Base-by-base conservation (phyloP, 92 coral and sea anemone species). In the Meandrina meandrites region DNA sequence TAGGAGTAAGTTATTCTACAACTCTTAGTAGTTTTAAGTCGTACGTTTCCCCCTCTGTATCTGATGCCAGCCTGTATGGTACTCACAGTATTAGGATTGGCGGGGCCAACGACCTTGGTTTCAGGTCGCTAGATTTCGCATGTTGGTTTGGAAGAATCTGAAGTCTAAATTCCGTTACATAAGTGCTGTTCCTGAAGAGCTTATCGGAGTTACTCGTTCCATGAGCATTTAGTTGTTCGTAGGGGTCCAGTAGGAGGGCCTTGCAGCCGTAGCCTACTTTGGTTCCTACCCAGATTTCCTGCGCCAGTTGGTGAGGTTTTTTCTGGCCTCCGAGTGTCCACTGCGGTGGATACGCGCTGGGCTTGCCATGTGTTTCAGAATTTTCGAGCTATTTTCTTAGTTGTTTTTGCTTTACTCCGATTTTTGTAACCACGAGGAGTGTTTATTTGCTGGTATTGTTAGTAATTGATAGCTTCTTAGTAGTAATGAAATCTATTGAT, bases 71-170 rank as follows among this genome's bases (percentile, higher is more conserved):
- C 51, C 36, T 79, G 80, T 87, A 70, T 67, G 80, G 85, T 42
- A 87, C 85, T 42, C 90, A 79, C 53, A 86, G 90, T 70, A 79
- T 80, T 76, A 79, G 83, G 67, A 79, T 78, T 37, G 86, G 81
- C 72, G 66, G 81, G 21, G 69, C 64, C 14, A 87, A 87, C 37
- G 81, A 73, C 56, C 53, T 86, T 18, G 90, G 69, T 18, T 87
- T 87, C 69, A 74, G 75, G 50, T 79, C 71, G 22, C 85, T 78
- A 42, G 69, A 77, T 60, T 82, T 79, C 22, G 78, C 89, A 78
- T 48, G 84, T 74, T 62, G 89, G 84, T 18, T 79, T 71, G 84
- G 79, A 79, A n/a, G n/a, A n/a, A n/a, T n/a, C n/a, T n/a, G n/a
- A 86, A 86, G 66, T 64, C 78, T 73, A 79, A 79, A 67, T 69